Base-by-base conservation (phyloP, 2,113 vertebrate genomes). In the Columba janthina region DNA sequence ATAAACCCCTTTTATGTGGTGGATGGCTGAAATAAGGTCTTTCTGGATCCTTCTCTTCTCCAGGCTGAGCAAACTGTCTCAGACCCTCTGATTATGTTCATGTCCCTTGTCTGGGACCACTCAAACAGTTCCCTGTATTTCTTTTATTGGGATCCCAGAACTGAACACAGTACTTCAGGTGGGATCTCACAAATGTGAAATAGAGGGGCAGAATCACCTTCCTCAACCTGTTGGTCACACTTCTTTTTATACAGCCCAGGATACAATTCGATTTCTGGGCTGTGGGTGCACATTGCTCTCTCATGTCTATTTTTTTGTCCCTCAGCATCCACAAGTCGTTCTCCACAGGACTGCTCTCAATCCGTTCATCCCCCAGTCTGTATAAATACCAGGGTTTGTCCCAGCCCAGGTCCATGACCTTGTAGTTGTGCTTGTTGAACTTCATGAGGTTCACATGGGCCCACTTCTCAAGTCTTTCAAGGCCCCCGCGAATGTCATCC, bases 261-360 rank as follows among this genome's bases (percentile, higher is more conserved):
- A 28, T n/a, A 60, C 0, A 2, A 13, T 3, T 60, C 6, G 11
- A 22, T 42, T 82, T 71, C 54, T 51, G 29, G 44, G 24, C 24
- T 61, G 29, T 6, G 26, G 51, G 29, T 2, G 2, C 31, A 51
- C 12, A 22, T 29, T 71, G 46, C 2, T 1, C 2, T 4, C 24
- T 53, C 3, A 34, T 9, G 19, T n/a, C 24, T 18, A 28, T 15
- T n/a, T 40, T 70, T n/a, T 60, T 0, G 0, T n/a, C 22, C 29
- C 32, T 2, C 42, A 50, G 13, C 42, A 71, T 14, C 8, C 24
- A 7, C 7, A 60, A 22, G 9, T 60, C 18, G 7, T 70, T 60
- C 22, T 50, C 9, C 1, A 3, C 18, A 40, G 31, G 24, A 12
- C 19, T 42, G 12, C 10, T 42, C 31, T 77, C 19, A 51, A 51